Base-by-base conservation (phyloP, 2,888 invertebrate species). In the Drosophila multiciliata region DNA sequence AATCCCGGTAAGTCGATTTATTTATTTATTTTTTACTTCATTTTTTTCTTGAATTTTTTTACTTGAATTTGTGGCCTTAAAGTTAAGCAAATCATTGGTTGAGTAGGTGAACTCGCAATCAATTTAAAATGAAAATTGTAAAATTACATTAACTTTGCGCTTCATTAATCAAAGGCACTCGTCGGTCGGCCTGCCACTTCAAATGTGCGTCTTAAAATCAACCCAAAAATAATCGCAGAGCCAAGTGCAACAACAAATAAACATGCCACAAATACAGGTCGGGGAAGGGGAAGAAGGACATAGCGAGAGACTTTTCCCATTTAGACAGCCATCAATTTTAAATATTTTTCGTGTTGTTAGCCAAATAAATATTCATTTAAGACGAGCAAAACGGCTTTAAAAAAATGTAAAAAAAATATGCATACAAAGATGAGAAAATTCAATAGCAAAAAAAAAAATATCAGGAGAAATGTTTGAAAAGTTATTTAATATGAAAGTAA, bases 131-230 rank as follows among this genome's bases (percentile, higher is more conserved):
- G 72, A 70, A 73, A 77, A 88, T 78, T 75, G 73, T 55, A 63
- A 71, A 82, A 87, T 82, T 72, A 78, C 79, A 79, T 74, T 77
- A 72, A 69, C 71, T 75, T 81, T 82, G 73, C 79, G 87, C 77
- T 89, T 84, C 84, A 87, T 84, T 89, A 78, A 87, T 87, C 84
- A 87, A 89, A 84, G 83, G 69, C 80, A 57, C 73, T 69, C 63
- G n/a, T 54, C 33, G 11, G n/a, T 54, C 33, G 11, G 35, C 3
- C 53, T 64, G 75, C 71, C 75, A 66, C 71, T 78, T 79, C 73
- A 59, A 53, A 61, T 75, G 60, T 72, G 60, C 76, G 65, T 76
- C 64, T 73, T 54, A 49, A 58, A 73, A 69, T 59, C 64, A 77
- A 66, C 73, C 76, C 66, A 76, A 79, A 77, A 73, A 80, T 76